Percentiles rank a stretch among this genome's conserved stretches.
Conservation (phyloP, 2,113 vertebrate genomes). For the Arizona elegans region DNA sequence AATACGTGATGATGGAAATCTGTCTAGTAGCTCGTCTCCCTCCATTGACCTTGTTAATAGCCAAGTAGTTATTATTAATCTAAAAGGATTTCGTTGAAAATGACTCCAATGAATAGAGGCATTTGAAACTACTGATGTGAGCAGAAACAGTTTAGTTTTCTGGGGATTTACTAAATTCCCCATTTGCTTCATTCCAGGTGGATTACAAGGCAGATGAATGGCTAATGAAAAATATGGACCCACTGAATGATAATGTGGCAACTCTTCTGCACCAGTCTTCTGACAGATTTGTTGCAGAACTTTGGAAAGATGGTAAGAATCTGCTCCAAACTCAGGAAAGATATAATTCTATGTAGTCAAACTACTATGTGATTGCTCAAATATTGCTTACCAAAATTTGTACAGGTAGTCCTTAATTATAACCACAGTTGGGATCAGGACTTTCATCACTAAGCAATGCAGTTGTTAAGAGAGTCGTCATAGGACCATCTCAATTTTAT, state of each 20-base stretch:
- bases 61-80: neutral
- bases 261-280: constrained; percentile 95
- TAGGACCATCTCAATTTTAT: neutral
- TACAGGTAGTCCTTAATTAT: neutral
- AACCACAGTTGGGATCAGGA: neutral
- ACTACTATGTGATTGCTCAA: too few relatives aligned
- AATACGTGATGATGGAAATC: neutral
- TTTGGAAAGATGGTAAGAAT: constrained; percentile 95
- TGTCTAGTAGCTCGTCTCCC: neutral
- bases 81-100: neutral
- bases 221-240: constrained; percentile 99
- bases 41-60: neutral
- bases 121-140: neutral
- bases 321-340: neutral
- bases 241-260: constrained; percentile 96
- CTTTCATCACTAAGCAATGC: neutral
- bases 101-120: neutral
- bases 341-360: neutral
- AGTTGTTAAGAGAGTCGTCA: neutral
- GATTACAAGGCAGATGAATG: constrained; percentile 98
- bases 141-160: neutral
- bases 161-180: neutral
- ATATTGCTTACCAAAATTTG: neutral
- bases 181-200: constrained; percentile 73
- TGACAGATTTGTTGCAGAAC: constrained; percentile 92